Evolutionary conservation across 2,888 invertebrate genomes (phyloP).

Genomic region (Drosophila cracens): DNA sequence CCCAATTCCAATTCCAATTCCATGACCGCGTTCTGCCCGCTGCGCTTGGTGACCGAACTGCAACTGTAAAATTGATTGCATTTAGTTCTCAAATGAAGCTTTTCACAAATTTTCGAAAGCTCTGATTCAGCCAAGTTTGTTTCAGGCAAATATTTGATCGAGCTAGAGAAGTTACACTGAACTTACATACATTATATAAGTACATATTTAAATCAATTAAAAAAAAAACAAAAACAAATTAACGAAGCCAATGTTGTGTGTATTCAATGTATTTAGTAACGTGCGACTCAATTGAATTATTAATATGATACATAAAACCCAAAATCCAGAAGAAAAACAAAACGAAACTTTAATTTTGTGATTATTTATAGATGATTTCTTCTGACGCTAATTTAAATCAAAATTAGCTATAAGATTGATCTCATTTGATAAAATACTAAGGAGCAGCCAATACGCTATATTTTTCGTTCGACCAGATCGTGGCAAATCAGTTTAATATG

Average conservation of each 20-base stretch:
- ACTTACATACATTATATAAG: slow-evolving; percentile 12
- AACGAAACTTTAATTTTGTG: slow-evolving; percentile 16
- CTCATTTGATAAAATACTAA: not conserved
- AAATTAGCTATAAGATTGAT: not conserved
- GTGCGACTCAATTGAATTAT: slow-evolving; percentile 20
- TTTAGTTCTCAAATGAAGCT: not conserved
- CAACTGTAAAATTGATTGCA: slow-evolving; percentile 38
- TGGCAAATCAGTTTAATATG: not conserved
- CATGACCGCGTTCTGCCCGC: slow-evolving; percentile 51
- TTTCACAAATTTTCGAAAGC: not conserved
- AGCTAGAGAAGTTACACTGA: not conserved
- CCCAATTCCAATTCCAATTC: slow-evolving; percentile 17
- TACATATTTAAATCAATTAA: slow-evolving; percentile 13
- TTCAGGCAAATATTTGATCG: not conserved
- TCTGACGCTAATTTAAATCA: not conserved
- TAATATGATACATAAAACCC: slow-evolving; percentile 8
- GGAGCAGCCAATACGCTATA: not conserved
- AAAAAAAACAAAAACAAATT: not conserved
- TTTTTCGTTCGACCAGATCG: not conserved
- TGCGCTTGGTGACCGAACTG: slow-evolving; percentile 58
- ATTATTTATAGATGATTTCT: slow-evolving; percentile 6
- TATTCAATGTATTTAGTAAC: slow-evolving; percentile 28
- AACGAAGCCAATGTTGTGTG: slow-evolving; percentile 19
- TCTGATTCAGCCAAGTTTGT: not conserved
- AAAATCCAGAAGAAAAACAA: not conserved